Evolutionary conservation across 1,140 invertebrate genomes (phyloP).

Genomic region (Drosophila bocki): DNA sequence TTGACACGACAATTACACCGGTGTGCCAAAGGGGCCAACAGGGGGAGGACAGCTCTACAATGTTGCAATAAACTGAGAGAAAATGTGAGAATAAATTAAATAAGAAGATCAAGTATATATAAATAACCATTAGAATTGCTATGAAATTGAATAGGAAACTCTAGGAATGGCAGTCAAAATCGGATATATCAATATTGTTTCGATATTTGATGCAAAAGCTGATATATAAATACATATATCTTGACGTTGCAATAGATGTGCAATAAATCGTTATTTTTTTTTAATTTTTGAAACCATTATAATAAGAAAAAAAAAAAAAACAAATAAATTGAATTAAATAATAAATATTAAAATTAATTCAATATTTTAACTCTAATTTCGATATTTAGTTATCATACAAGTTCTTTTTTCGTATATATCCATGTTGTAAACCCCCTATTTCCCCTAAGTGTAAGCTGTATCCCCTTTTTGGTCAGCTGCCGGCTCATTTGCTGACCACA

Average conservation of each 20-base stretch:
- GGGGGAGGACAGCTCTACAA: conserved; percentile 1
- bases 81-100: background rate
- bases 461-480: conserved; percentile 49
- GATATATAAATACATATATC: background rate
- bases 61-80: conserved; percentile 5
- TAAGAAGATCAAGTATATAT: background rate
- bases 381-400: too few relatives aligned
- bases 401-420: too few relatives aligned
- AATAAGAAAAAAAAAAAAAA: too few relatives aligned
- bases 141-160: background rate
- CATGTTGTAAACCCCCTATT: too few relatives aligned
- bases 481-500: conserved; percentile 78
- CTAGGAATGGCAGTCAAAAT: too few relatives aligned
- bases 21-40: conserved; percentile 5
- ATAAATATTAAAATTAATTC: too few relatives aligned
- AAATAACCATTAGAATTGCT: background rate
- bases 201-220: too few relatives aligned
- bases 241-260: background rate
- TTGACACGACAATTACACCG: conserved; percentile 78
- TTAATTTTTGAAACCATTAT: background rate
- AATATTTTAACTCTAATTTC: too few relatives aligned
- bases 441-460: background rate
- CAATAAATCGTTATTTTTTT: too few relatives aligned
- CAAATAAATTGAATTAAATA: too few relatives aligned
- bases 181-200: too few relatives aligned